phyloP scores from a whole-genome alignment of 2,113 vertebrate species.

The Larimichthys polyactis region DNA sequence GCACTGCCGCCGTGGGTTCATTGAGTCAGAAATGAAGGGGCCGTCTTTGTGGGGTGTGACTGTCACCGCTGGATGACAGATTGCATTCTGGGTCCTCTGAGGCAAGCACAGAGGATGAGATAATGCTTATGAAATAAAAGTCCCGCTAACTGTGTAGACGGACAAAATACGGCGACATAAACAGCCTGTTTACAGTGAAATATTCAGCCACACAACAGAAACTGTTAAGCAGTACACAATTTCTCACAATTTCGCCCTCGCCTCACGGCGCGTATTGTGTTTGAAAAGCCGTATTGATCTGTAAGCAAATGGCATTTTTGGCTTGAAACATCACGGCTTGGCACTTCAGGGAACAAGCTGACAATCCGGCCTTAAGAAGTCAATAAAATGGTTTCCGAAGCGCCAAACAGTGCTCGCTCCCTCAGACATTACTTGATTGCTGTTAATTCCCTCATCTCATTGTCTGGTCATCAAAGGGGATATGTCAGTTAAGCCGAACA shows the following conservation, averaged over 20 bases:
- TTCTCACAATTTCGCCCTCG: neutral
- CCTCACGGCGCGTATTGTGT: neutral
- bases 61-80: constrained; percentile 66
- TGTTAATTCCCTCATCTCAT: constrained; percentile 30
- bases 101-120: constrained; percentile 42
- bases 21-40: constrained; percentile 64
- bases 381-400: constrained; percentile 39
- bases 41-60: constrained; percentile 64
- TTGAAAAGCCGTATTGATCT: constrained; percentile 42
- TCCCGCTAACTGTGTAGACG: constrained; percentile 42
- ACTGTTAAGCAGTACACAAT: neutral
- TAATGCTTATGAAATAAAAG: constrained; percentile 64
- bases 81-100: constrained; percentile 43
- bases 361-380: constrained; percentile 21
- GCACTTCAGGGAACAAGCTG: constrained; percentile 26
- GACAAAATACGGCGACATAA: constrained; percentile 39
- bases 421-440: constrained; percentile 16
- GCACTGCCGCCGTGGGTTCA: constrained; percentile 53
- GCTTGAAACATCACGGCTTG: constrained; percentile 4
- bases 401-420: neutral
- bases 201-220: constrained; percentile 34
- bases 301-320: constrained; percentile 33
- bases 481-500: constrained; percentile 1
- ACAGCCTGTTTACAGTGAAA: constrained; percentile 51
- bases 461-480: constrained; percentile 25